Evolutionary conservation across 2,888 invertebrate genomes (phyloP).

Genomic region (Antheraea yamamai): DNA sequence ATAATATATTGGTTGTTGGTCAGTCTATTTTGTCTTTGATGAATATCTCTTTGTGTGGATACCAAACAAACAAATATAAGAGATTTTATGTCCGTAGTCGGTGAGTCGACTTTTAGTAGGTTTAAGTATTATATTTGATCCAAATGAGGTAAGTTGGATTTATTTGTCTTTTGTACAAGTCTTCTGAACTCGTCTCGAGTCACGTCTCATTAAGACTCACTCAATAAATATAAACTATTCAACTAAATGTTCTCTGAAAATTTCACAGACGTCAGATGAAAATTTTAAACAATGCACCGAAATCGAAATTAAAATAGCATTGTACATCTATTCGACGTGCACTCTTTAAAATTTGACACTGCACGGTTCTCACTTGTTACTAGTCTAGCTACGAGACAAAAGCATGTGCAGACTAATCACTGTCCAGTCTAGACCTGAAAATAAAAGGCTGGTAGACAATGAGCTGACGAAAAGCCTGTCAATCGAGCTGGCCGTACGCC

Average conservation of each 20-base stretch:
- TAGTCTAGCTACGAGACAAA: conserved; percentile 36
- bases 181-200: not conserved
- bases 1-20: not conserved
- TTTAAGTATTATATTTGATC: not conserved
- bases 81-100: not conserved
- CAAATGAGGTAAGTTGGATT: too few species aligned
- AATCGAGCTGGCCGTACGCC: conserved; percentile 37
- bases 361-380: not conserved
- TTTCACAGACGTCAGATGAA: conserved; percentile 5
- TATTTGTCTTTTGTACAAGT: too few species aligned
- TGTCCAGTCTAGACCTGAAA: conserved; percentile 54
- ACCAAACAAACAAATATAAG: not conserved
- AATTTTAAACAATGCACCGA: not conserved
- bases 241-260: conserved; percentile 32
- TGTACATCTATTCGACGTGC: not conserved
- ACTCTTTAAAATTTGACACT: conserved; percentile 19
- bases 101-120: not conserved
- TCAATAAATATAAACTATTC: not conserved
- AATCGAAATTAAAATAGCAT: not conserved
- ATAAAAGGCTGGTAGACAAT: conserved; percentile 47
- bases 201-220: not conserved
- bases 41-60: not conserved
- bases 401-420: conserved; percentile 64
- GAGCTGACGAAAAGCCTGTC: conserved; percentile 57
- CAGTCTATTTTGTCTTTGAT: not conserved